These are phyloP conservation scores for Ovibos moschatus DNA, from an alignment of 2,113 vertebrate species.

Conservation along the genomic window DNA sequence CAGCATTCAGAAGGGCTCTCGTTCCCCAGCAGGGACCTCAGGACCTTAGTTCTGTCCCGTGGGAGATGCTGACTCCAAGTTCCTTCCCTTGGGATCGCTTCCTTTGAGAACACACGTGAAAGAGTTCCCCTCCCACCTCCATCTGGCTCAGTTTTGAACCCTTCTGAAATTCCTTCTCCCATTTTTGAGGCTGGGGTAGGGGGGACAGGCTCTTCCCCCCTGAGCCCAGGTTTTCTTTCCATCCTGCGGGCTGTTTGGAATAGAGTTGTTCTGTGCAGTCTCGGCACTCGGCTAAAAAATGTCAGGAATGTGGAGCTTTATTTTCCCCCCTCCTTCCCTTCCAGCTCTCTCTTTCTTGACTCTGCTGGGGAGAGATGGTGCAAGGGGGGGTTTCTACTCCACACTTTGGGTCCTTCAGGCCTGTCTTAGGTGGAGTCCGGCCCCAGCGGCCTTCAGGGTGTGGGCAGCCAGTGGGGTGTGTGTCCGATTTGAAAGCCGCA, in stretches of 20 bases:
- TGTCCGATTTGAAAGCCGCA: conserved; percentile 33
- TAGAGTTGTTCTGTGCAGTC: conserved; percentile 59
- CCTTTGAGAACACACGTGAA: not conserved
- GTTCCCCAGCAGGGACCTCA: not conserved
- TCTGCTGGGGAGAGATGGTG: conserved; percentile 61
- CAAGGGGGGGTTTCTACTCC: not conserved
- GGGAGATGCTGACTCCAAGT: conserved; percentile 14
- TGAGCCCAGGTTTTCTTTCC: conserved; percentile 40
- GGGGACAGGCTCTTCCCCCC: not conserved
- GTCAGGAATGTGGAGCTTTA: conserved; percentile 80
- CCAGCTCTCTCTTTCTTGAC: conserved; percentile 66
- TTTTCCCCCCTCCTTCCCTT: conserved; percentile 50
- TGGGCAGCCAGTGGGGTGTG: not conserved
- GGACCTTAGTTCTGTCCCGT: not conserved
- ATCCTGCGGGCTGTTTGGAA: conserved; percentile 51
- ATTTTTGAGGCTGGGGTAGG: not conserved
- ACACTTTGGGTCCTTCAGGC: conserved; percentile 31
- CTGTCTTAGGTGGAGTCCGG: conserved; percentile 20
- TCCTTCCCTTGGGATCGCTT: conserved; percentile 40
- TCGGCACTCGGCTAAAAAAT: conserved; percentile 78
- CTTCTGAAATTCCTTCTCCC: not conserved
- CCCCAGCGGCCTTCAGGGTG: not conserved
- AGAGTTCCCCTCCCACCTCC: not conserved
- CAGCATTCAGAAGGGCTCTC: not conserved
- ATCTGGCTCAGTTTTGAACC: not conserved